Base-by-base conservation (phyloP, 1,140 invertebrate genomes). In the Charaxes varanes region DNA sequence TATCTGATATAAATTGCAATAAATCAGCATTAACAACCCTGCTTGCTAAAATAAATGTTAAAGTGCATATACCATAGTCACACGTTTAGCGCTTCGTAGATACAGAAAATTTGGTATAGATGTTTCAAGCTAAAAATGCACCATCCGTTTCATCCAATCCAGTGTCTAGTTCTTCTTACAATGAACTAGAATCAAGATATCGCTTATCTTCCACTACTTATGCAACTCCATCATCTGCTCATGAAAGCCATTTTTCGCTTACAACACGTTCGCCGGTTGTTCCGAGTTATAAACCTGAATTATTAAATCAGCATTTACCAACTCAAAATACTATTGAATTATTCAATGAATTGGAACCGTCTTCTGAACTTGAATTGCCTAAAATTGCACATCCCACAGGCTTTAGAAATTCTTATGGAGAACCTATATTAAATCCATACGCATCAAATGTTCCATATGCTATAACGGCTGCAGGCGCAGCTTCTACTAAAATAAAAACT, bases 371-470 rank as follows among this genome's bases (percentile, higher is more conserved):
- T 37, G 53, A 72, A 42, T 47, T 80, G 32, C 78, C 78, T 11
- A 77, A 76, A 49, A 61, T 71, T 12, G 53, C 61, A 22, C 31
- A 51, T 16, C 71, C 73, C 5, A 63, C 63, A 6, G 57, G 56
- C 6, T 82, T 82, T 48, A 74, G 49, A 59, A 82, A 82, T 50
- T 82, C 78, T 12, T 82, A 82, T 38, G 76, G 78, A 7, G 76
- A 80, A 56, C 56, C 63, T 18, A 80, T 82, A 18, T 43, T 54
- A 6, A 72, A 72, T 45, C 54, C 54, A 7, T 60, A 72, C 49
- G 33, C 53, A 30, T 46, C 68, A 32, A 57, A 78, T 51, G 59
- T 71, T 46, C 65, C 71, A 23, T 74, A 72, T 34, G 55, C 72
- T 3, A 46, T 67, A 22, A 65, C 74, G 28, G 69, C 69, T 14